phyloP scores from a whole-genome alignment of 2,797 vertebrate species.

The Austrolebias charrua region DNA sequence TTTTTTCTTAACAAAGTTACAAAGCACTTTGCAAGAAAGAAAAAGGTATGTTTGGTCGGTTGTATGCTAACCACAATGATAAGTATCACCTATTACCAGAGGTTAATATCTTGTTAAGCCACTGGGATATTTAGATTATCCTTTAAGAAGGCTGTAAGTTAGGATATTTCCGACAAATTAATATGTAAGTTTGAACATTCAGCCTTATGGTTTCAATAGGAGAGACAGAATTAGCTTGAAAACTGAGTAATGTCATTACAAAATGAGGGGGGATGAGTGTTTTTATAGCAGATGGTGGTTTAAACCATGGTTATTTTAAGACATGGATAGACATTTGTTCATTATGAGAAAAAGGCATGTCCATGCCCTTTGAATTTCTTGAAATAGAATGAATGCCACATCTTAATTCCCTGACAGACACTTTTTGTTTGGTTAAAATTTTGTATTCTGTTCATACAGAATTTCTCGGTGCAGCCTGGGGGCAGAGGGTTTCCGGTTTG shows the following conservation, averaged over 20 bases:
- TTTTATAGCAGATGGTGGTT: slow-evolving; percentile 10
- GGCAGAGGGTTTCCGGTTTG: no score
- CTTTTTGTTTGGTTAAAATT: slow-evolving; percentile 9
- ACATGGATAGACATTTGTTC: slow-evolving; percentile 13
- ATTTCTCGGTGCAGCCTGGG: no score
- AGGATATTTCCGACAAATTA: slow-evolving; percentile 10
- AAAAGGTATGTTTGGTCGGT: neutral
- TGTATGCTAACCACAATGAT: neutral
- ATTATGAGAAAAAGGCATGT: slow-evolving; percentile 25
- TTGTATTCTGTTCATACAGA: no score
- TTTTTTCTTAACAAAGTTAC: neutral
- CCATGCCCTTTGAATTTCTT: slow-evolving; percentile 12
- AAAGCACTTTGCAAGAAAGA: neutral
- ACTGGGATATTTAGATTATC: slow-evolving; percentile 52
- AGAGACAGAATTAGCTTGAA: slow-evolving; percentile 31
- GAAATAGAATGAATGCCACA: neutral
- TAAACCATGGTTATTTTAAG: neutral
- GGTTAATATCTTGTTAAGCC: slow-evolving; percentile 25
- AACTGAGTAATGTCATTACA: neutral
- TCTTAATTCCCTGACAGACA: neutral
- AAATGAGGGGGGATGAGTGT: neutral
- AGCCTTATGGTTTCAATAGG: slow-evolving; percentile 2
- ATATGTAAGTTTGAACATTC: slow-evolving; percentile 9
- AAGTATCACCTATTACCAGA: neutral
- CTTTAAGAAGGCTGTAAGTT: slow-evolving; percentile 18